phyloP scores from a whole-genome alignment of 2,797 vertebrate species.

The Heliangelus exortis region DNA sequence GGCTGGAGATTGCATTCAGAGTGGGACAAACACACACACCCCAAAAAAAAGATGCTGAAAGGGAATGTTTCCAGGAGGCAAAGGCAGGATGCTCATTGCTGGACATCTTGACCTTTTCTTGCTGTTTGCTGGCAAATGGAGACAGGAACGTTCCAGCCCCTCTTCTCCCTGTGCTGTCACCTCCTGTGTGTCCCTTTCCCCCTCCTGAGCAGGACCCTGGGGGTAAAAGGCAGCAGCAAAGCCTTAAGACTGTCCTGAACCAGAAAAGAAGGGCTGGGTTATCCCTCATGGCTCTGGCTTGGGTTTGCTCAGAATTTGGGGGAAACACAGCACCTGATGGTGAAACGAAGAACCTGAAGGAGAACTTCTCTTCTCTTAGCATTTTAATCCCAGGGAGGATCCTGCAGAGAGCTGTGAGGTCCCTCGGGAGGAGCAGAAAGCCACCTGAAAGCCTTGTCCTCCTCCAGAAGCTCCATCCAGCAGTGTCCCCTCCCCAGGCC shows the following conservation, averaged over 20 bases:
- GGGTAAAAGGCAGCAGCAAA: not conserved
- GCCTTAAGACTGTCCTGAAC: accelerated
- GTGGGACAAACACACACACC: not conserved
- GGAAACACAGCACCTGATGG: accelerated
- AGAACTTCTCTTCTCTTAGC: not conserved
- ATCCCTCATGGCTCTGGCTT: accelerated
- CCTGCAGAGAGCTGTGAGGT: not conserved
- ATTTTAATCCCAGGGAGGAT: not conserved
- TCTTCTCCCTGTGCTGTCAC: not conserved
- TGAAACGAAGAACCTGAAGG: not conserved
- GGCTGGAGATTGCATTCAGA: not conserved
- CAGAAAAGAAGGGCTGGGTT: not conserved
- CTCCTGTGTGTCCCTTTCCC: not conserved
- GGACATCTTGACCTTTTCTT: not conserved
- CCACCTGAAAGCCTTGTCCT: not conserved
- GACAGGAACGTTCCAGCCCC: not conserved
- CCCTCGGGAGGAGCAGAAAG: not conserved
- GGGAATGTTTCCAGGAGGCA: not conserved
- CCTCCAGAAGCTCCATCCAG: not conserved
- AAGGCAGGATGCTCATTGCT: not conserved
- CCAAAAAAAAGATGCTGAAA: not conserved
- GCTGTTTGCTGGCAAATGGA: accelerated
- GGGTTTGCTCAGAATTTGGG: not conserved
- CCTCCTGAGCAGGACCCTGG: accelerated
- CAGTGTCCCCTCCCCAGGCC: not conserved